A percentile compares a stretch with the other conserved stretches of the same genome.
These are phyloP conservation scores for Phymorhynchus buccinoides DNA, from an alignment of 1,140 invertebrate species.

Conservation along the genomic window DNA sequence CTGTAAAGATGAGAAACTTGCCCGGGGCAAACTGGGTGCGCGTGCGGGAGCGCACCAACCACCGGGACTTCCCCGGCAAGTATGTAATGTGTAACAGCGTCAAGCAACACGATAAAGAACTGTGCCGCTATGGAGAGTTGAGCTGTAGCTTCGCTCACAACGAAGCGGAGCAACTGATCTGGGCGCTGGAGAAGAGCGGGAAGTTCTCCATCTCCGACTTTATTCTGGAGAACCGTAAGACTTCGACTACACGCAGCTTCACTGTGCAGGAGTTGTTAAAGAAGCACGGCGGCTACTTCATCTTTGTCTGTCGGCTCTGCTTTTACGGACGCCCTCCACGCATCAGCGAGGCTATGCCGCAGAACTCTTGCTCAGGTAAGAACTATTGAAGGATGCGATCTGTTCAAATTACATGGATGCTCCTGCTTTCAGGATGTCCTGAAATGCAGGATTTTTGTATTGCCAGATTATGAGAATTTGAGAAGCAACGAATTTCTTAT, in stretches of 20 bases:
- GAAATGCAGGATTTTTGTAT: too few relatives aligned
- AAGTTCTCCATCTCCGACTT: constrained; percentile 65
- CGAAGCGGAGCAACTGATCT: constrained; percentile 60
- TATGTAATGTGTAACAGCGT: constrained; percentile 65
- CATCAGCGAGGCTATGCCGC: constrained; percentile 36
- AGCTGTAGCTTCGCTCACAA: constrained; percentile 70
- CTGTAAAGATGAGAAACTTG: constrained; percentile 45
- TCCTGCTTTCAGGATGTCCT: too few relatives aligned
- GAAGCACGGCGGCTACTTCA: constrained; percentile 61
- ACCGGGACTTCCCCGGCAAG: constrained; percentile 59
- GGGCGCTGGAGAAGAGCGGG: constrained; percentile 68
- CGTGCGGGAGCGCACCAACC: constrained; percentile 64
- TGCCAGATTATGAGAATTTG: too few relatives aligned
- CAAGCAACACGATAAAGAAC: constrained; percentile 36
- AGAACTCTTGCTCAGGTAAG: constrained; percentile 26
- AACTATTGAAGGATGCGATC: background rate
- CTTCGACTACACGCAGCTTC: constrained; percentile 43
- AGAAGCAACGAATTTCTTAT: too few relatives aligned
- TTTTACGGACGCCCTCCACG: constrained; percentile 57
- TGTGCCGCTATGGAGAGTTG: constrained; percentile 59
- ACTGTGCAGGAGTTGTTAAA: constrained; percentile 54
- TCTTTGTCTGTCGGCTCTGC: constrained; percentile 63
- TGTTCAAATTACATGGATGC: too few relatives aligned
- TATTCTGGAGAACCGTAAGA: constrained; percentile 57
- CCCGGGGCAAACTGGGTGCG: constrained; percentile 46